phyloP scores from a whole-genome alignment of 1,140 invertebrate species.

The Zaprionus ornatus region DNA sequence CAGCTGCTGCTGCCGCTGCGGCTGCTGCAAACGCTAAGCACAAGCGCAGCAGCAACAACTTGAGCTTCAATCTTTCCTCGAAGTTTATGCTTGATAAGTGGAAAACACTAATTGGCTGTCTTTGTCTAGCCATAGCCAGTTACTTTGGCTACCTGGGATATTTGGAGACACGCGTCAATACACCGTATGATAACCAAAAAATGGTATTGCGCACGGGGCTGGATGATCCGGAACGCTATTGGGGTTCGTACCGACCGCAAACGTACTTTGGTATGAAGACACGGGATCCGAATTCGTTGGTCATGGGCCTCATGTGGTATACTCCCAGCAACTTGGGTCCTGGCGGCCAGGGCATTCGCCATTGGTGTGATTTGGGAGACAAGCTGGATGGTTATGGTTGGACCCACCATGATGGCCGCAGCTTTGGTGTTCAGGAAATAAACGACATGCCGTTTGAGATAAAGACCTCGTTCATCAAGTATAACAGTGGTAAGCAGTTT shows the following conservation, averaged over 20 bases:
- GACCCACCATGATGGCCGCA: conserved; percentile 95
- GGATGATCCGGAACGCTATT: conserved; percentile 92
- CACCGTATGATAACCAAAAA: conserved; percentile 88
- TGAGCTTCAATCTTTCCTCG: conserved; percentile 53
- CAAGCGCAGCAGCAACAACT: conserved; percentile 36
- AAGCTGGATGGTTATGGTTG: conserved; percentile 92
- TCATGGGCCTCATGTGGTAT: conserved; percentile 99
- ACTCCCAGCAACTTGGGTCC: conserved; percentile 88
- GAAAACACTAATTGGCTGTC: conserved; percentile 74
- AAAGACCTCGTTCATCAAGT: conserved; percentile 95
- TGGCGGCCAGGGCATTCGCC: conserved; percentile 90
- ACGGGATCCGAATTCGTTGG: conserved; percentile 92
- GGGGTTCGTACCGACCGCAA: conserved; percentile 96
- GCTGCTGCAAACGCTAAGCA: conserved; percentile 50
- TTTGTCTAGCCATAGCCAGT: conserved; percentile 86
- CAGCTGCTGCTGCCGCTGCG: conserved; percentile 18
- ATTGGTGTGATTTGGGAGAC: conserved; percentile 97
- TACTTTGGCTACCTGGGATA: conserved; percentile 92
- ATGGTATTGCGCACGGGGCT: conserved; percentile 88
- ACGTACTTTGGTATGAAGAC: conserved; percentile 96
- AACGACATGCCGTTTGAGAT: conserved; percentile 91
- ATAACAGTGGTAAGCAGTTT: conserved; percentile 89
- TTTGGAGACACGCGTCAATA: conserved; percentile 94
- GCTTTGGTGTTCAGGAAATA: conserved; percentile 96
- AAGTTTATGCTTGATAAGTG: conserved; percentile 75